Base-by-base conservation (phyloP, 2,113 vertebrate species). In the Channa maculata region DNA sequence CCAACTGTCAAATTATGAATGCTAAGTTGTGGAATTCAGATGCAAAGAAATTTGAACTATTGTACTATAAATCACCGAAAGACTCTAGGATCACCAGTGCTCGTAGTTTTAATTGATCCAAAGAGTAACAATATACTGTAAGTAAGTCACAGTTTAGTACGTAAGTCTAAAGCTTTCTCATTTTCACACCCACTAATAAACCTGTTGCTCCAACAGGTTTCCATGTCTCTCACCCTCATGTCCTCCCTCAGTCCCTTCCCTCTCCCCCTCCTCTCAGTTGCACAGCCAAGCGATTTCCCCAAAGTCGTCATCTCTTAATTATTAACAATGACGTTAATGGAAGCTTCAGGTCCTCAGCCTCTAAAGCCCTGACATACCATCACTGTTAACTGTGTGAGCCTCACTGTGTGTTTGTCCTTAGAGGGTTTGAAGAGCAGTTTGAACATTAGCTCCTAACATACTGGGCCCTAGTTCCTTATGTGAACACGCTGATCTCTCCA, bases 241-340 rank as follows among this genome's bases (percentile, higher is more conserved):
- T 68, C 44, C 4, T 5, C 33, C 36, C 51, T 59, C 37, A 2
- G 6, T 13, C 59, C 38, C 50, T 8, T 39, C 1, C n/a, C 52
- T 24, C 73, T 48, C 39, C 2, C 46, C 36, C n/a, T 65, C 44
- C 37, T 77, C 34, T 50, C 51, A 41, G 13, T 37, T 58, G 34
- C 60, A 77, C 39, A 46, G 52, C 44, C 6, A 5, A 46, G 55
- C 68, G 64, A 5, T 41, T 59, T 53, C 52, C 65, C 53, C 54
- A 34, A 54, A 67, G 59, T 64, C 44, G 38, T 44, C 58, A 2
- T 60, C 15, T 80, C 44, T 80, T 72, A 82, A 84, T 86, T 82
- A 78, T 87, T 79, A 63, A 88, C 59, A 60, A 12, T 6, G 24
- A 52, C 6, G 5, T 75, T 89, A 84, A 82, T 79, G 75, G 75